A percentile compares a stretch with the other conserved stretches of the same genome.
phyloP scores from a whole-genome alignment of 2,113 vertebrate species.

The Tautogolabrus adspersus region DNA sequence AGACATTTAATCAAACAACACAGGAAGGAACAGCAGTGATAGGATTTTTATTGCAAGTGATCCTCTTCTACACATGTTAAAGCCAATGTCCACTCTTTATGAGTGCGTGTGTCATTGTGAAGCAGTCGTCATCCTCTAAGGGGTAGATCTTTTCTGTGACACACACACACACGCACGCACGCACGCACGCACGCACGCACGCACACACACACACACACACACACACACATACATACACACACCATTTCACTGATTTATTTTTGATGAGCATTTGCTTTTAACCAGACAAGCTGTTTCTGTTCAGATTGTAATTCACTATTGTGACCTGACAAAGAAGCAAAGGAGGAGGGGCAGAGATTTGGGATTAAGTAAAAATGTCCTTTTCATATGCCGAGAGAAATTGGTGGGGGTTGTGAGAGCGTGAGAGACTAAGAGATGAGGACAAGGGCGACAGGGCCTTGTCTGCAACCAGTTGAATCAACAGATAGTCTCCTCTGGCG shows the following conservation, averaged over 20 bases:
- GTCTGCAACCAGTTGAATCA: conserved; percentile 59
- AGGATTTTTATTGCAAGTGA: too few species aligned
- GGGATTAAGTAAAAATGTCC: conserved; percentile 48
- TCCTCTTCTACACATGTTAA: too few species aligned
- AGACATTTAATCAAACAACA: too few species aligned
- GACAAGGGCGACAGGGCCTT: conserved; percentile 64
- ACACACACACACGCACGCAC: not conserved
- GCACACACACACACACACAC: too few species aligned
- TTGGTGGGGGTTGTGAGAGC: conserved; percentile 3
- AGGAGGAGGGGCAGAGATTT: conserved; percentile 32
- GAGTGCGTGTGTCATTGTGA: not conserved
- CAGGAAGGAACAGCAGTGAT: too few species aligned
- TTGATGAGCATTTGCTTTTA: conserved; percentile 13
- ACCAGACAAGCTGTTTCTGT: not conserved
- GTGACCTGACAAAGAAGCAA: conserved; percentile 34
- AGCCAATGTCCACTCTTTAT: too few species aligned
- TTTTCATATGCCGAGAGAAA: conserved; percentile 41
- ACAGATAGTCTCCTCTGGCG: conserved; percentile 70
- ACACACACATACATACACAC: not conserved
- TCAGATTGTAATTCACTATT: conserved; percentile 45
- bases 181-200: too few species aligned
- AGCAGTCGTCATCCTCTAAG: not conserved
- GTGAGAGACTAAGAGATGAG: conserved; percentile 34
- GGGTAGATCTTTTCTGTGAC: not conserved
- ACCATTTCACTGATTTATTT: not conserved